Conservation (phyloP, 92 coral and sea anemone genomes). For the Porites cylindrica region DNA sequence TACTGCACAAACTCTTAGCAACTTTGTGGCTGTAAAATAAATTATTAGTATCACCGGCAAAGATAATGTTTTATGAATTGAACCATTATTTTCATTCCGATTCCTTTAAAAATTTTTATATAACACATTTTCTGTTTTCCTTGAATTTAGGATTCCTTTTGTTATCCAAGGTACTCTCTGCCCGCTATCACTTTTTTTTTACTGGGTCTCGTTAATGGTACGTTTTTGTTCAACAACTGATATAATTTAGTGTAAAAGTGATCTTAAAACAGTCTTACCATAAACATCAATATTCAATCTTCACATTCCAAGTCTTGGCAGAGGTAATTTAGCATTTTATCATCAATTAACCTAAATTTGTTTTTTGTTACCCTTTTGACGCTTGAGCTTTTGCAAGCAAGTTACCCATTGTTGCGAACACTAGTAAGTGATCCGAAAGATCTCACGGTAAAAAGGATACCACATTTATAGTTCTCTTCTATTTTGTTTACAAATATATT, state of each 20-base stretch:
- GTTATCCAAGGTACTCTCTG: constrained; percentile 11
- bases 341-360: not conserved
- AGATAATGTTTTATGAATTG: not conserved
- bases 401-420: not conserved
- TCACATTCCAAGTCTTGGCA: not conserved
- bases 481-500: too few relatives aligned
- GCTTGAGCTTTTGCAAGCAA: not conserved
- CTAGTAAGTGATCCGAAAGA: too few relatives aligned
- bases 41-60: too few relatives aligned
- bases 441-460: too few relatives aligned
- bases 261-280: not conserved
- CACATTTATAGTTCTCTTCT: too few relatives aligned
- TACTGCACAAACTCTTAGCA: too few relatives aligned
- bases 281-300: not conserved
- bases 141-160: constrained; percentile 9
- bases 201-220: not conserved
- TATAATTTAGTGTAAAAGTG: not conserved
- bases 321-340: not conserved
- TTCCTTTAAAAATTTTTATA: not conserved
- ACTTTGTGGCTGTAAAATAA: too few relatives aligned
- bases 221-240: not conserved
- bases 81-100: not conserved
- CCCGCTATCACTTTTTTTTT: too few relatives aligned
- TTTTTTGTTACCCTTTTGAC: not conserved
- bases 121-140: constrained; percentile 7